A percentile compares a stretch with the other conserved stretches of the same genome.
These are phyloP conservation scores for Ennomos erosarius DNA, from an alignment of 2,888 invertebrate species.

Conservation along the genomic window DNA sequence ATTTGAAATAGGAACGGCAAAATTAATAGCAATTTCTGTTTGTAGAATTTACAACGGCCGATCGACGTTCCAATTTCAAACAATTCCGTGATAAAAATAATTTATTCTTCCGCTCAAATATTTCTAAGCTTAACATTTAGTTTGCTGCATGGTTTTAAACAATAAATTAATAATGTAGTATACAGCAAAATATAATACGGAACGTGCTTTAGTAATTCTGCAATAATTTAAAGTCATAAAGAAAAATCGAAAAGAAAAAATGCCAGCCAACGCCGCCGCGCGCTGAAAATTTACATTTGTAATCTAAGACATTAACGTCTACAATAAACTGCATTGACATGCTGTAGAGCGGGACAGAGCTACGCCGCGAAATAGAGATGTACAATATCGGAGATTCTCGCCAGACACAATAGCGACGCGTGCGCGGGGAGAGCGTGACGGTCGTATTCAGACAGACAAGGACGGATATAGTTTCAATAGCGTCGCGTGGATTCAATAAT, in stretches of 20 bases:
- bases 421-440: slow-evolving; percentile 67
- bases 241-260: slow-evolving; percentile 74
- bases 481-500: slow-evolving; percentile 69
- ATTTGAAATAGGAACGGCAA: neutral
- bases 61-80: too few relatives aligned
- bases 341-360: slow-evolving; percentile 64
- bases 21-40: neutral
- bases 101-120: too few relatives aligned
- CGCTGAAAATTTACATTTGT: slow-evolving; percentile 84
- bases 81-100: too few relatives aligned
- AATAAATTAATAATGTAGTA: neutral
- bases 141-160: neutral
- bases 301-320: slow-evolving; percentile 83
- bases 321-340: slow-evolving; percentile 84
- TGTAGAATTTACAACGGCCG: too few relatives aligned
- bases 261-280: slow-evolving; percentile 77
- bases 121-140: too few relatives aligned
- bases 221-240: slow-evolving; percentile 78
- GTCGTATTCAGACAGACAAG: slow-evolving; percentile 55
- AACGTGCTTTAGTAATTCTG: slow-evolving; percentile 41
- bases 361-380: slow-evolving; percentile 63
- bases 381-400: slow-evolving; percentile 61
- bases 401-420: slow-evolving; percentile 82
- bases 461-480: slow-evolving; percentile 53
- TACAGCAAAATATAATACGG: slow-evolving; percentile 55